Evolutionary conservation across 2,888 invertebrate species (phyloP), one percentile per base, ranked within the genome.

Genomic region (Cartodere bifasciata): DNA sequence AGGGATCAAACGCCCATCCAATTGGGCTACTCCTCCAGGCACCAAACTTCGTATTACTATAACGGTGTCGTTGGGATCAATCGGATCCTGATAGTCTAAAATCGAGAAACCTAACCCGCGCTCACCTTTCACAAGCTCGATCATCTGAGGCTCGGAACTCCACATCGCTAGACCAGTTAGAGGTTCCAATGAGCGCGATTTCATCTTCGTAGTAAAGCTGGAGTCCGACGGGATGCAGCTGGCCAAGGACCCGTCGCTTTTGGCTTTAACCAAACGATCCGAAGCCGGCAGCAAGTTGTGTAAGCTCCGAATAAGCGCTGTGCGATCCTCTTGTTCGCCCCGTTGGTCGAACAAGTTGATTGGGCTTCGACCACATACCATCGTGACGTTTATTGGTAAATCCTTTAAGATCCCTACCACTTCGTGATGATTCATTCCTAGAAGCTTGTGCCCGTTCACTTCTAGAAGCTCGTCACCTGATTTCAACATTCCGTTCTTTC

Each of bases 31-130:
- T 12, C 98, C 98, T 28, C 95, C 97, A 13, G 97, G 98, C 36
- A 98, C 98, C 47, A 98, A 70, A 45, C 94, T 94, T 45, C 97
- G 77, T 56, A 98, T 94, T 46, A 98, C 95, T 55, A 98, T 97
- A 52, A 98, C 82, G 37, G 94, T 94, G 62, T 95, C 92, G 49
- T 85, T 78, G 24, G 92, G 88, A 62, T 97, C 92, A 61, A 92
- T 72, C 16, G 97, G 97, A 68, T 98, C 97, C 65, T 79, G 78
- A 59, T 84, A 84, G 65, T 91, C 98, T 45, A 98, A 72, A 59
- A 98, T 94, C 40, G 95, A 95, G 68, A 98, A 98, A 38, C 98
- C 98, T 36, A 99, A 73, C 9, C 98, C 98, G 37, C 92, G 75
- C 58, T 95, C 94, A 40, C 94, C 95, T 64, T 99, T 99, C 36